Evolutionary conservation across 2,888 invertebrate genomes (phyloP).

Genomic region (Hirtodrosophila duncani): DNA sequence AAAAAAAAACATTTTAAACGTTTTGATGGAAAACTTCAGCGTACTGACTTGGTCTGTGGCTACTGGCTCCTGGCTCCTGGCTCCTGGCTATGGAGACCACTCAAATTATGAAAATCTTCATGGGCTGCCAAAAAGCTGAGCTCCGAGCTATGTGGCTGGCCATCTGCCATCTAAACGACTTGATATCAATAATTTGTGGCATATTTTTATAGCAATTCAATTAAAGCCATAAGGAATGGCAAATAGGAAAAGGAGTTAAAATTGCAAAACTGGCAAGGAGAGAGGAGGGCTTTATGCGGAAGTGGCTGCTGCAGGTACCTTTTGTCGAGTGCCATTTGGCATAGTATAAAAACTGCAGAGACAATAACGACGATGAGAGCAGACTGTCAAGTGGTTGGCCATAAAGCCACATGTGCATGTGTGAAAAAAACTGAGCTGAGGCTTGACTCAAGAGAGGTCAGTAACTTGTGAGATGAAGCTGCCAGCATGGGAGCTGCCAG

Average conservation of each 20-base stretch:
- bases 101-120: conserved; percentile 40
- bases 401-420: not conserved
- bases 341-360: conserved; percentile 12
- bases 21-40: conserved; percentile 58
- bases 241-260: not conserved
- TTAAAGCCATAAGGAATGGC: conserved; percentile 31
- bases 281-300: too few species aligned
- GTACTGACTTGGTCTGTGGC: conserved; percentile 31
- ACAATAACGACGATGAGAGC: not conserved
- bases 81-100: conserved; percentile 27
- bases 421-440: not conserved
- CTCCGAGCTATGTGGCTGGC: conserved; percentile 27
- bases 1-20: conserved; percentile 63
- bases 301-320: conserved; percentile 54
- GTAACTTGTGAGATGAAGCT: not conserved
- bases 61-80: conserved; percentile 43
- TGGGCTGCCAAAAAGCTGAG: conserved; percentile 19
- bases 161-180: conserved; percentile 39
- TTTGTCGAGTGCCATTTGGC: conserved; percentile 61
- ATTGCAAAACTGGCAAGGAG: too few species aligned
- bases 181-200: conserved; percentile 43
- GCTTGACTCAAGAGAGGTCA: not conserved
- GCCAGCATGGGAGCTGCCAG: too few species aligned
- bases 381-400: not conserved
- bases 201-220: conserved; percentile 58